A percentile compares a stretch with the other conserved stretches of the same genome.
These are phyloP conservation scores for Rostratula benghalensis DNA, from an alignment of 2,113 vertebrate species.

Conservation along the genomic window DNA sequence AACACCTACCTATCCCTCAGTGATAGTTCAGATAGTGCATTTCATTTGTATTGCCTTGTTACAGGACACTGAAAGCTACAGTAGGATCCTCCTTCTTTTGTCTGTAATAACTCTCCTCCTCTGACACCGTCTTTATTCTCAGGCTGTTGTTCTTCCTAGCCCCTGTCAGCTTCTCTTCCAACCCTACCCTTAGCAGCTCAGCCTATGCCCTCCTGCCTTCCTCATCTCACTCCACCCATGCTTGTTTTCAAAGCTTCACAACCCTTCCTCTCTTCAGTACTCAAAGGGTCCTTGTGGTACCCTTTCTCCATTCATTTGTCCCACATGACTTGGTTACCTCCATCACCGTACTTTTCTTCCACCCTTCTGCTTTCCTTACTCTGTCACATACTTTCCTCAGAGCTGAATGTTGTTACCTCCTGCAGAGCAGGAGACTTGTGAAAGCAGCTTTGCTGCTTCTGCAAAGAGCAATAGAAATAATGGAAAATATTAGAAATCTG, in stretches of 20 bases:
- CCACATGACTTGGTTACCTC: neutral
- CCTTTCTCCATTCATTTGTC: neutral
- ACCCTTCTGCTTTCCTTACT: neutral
- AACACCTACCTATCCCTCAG: fast-evolving
- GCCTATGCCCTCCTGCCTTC: neutral
- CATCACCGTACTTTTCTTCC: neutral
- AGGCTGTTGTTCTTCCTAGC: neutral
- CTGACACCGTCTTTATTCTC: neutral
- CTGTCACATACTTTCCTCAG: neutral
- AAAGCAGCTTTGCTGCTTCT: neutral
- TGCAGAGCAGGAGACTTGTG: neutral
- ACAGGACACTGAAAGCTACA: neutral
- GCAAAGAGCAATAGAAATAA: neutral
- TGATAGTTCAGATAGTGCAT: neutral
- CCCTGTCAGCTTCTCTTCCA: neutral
- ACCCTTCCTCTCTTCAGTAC: neutral
- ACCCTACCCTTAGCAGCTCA: neutral
- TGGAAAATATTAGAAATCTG: neutral
- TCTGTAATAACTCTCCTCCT: neutral
- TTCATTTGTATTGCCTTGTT: neutral
- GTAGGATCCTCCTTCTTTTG: neutral
- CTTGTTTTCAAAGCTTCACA: neutral
- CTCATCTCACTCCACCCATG: neutral
- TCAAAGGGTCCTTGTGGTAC: neutral
- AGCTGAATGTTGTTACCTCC: neutral